Percentiles rank a stretch among this genome's conserved stretches.
These are phyloP conservation scores for Otus scops DNA, from an alignment of 2,797 vertebrate species.

Conservation along the genomic window DNA sequence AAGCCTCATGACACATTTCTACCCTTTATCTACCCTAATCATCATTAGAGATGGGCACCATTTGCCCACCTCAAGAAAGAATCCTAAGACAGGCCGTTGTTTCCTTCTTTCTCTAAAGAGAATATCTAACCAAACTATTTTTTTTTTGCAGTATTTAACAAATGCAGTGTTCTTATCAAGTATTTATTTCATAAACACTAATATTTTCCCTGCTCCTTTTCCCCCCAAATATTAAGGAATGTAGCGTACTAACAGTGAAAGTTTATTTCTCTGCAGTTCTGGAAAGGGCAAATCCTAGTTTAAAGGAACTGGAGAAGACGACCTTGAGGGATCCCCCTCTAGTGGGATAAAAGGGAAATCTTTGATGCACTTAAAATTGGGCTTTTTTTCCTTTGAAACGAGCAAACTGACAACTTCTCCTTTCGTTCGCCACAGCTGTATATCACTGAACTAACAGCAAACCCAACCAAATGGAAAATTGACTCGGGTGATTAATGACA, in stretches of 20 bases:
- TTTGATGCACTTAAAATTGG: neutral
- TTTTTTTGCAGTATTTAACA: neutral
- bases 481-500: neutral
- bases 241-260: neutral
- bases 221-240: neutral
- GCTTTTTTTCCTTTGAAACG: neutral
- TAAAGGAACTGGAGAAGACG: neutral
- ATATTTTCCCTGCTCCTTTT: neutral
- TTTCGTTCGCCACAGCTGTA: neutral
- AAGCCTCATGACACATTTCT: neutral
- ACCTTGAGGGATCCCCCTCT: conserved; percentile 45
- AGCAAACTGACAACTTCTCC: neutral
- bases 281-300: neutral
- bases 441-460: neutral
- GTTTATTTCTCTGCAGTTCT: neutral
- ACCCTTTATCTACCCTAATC: neutral
- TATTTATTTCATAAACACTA: neutral
- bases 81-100: rapidly evolving
- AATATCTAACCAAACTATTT: neutral
- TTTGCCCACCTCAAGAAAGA: neutral
- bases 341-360: conserved; percentile 8
- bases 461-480: conserved; percentile 30
- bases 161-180: neutral
- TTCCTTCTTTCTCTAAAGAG: neutral
- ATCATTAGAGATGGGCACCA: neutral